phyloP scores from a whole-genome alignment of 2,888 invertebrate genomes.

The Listrodromus nycthemerus region DNA sequence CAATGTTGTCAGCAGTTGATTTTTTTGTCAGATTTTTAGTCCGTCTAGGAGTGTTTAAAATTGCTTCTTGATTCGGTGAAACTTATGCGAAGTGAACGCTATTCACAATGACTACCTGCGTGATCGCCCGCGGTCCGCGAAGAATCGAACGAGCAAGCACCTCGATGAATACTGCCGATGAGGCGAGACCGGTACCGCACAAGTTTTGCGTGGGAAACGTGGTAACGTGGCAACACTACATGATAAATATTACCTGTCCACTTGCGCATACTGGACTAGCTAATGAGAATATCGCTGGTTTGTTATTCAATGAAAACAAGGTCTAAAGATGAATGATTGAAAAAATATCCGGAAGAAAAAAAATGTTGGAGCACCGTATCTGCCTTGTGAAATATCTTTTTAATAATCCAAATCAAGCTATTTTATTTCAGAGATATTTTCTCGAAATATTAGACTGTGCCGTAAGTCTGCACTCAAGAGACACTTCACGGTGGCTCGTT shows the following conservation, averaged over 20 bases:
- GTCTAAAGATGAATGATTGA: no score
- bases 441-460: slow-evolving; percentile 68
- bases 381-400: not conserved
- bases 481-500: slow-evolving; percentile 50
- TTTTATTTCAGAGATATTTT: slow-evolving; percentile 64
- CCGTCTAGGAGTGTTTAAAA: no score
- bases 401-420: slow-evolving; percentile 55
- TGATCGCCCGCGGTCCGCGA: slow-evolving; percentile 28
- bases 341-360: not conserved
- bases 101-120: not conserved
- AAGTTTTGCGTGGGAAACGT: slow-evolving; percentile 22
- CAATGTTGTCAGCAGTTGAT: no score
- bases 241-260: slow-evolving; percentile 47
- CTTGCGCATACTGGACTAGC: slow-evolving; percentile 40
- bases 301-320: slow-evolving; percentile 2
- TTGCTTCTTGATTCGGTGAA: no score
- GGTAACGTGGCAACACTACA: slow-evolving; percentile 1
- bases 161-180: slow-evolving; percentile 65
- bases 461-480: slow-evolving; percentile 64
- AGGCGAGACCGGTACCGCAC: slow-evolving; percentile 50
- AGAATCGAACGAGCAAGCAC: slow-evolving; percentile 43
- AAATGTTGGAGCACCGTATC: not conserved
- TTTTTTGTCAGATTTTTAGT: no score
- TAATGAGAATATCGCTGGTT: slow-evolving; percentile 14
- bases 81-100: no score